These are phyloP conservation scores for Hydrotaea diabolus DNA, from an alignment of 2,888 invertebrate species.

Conservation along the genomic window DNA sequence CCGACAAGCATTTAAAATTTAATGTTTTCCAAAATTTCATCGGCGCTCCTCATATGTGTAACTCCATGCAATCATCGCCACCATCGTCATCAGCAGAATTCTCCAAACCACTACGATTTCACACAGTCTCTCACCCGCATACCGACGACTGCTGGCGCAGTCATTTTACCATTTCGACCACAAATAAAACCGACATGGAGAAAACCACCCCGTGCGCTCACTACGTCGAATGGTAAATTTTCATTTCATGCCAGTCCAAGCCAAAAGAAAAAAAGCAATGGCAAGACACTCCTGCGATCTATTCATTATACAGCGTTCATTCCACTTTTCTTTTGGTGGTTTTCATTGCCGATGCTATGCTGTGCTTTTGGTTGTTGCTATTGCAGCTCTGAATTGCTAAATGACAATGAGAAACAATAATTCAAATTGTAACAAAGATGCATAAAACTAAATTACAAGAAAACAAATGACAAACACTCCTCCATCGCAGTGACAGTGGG, in stretches of 20 bases:
- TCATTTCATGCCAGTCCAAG: not conserved
- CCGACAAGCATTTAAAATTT: no score
- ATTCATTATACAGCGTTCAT: constrained; percentile 31
- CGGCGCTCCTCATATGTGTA: not conserved
- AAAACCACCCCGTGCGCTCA: not conserved
- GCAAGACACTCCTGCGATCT: not conserved
- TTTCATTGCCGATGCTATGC: not conserved
- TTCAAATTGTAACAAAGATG: constrained; percentile 54
- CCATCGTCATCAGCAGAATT: not conserved
- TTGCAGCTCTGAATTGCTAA: constrained; percentile 20
- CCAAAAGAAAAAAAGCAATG: not conserved
- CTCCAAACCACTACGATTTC: not conserved
- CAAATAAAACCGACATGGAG: constrained; percentile 20
- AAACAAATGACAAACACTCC: constrained; percentile 36
- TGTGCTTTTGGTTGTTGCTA: not conserved
- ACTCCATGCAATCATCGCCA: constrained; percentile 9
- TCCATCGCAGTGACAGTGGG: not conserved
- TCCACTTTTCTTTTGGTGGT: not conserved
- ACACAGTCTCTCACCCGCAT: not conserved
- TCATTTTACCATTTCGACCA: constrained; percentile 8
- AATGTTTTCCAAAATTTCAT: no score
- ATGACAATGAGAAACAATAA: constrained; percentile 55
- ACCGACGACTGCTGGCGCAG: not conserved
- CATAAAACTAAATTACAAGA: constrained; percentile 54
- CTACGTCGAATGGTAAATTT: not conserved